A percentile compares a stretch with the other conserved stretches of the same genome.
phyloP scores from a whole-genome alignment of 2,113 vertebrate genomes.

The Desmodus rotundus region DNA sequence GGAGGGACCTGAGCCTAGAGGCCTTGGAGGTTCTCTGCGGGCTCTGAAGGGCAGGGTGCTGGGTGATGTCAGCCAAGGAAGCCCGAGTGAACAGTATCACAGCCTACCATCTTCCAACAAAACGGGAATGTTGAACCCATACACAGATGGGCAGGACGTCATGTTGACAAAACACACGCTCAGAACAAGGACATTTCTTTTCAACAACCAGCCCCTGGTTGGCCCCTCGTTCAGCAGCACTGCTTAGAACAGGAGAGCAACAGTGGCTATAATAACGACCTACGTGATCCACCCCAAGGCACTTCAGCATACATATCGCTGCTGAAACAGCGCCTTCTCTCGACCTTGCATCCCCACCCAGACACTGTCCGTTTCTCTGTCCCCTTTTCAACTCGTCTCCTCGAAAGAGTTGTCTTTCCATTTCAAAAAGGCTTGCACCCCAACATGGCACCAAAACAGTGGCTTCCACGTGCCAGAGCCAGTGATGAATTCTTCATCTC shows the following conservation, averaged over 20 bases:
- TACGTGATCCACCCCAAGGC: background rate
- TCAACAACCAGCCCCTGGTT: background rate
- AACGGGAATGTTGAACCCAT: slow-evolving; percentile 40
- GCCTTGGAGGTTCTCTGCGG: background rate
- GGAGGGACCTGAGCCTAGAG: background rate
- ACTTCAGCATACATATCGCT: rapidly evolving
- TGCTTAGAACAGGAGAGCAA: background rate
- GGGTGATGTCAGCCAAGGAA: background rate
- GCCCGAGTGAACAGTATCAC: background rate
- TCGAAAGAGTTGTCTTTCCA: background rate
- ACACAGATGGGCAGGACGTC: background rate
- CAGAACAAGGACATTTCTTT: slow-evolving; percentile 25
- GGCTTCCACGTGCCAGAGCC: background rate
- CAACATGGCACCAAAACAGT: background rate
- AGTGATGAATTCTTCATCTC: background rate
- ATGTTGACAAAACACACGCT: slow-evolving; percentile 48
- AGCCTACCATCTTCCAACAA: background rate
- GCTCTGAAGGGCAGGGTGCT: background rate
- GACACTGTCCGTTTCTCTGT: background rate
- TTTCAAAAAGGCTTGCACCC: background rate
- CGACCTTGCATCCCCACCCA: background rate
- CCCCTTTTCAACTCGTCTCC: background rate
- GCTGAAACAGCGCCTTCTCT: rapidly evolving
- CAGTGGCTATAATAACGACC: background rate
- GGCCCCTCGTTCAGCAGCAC: background rate